Base-by-base conservation (phyloP, 2,888 invertebrate species). In the Sceliomorpha sp. region DNA sequence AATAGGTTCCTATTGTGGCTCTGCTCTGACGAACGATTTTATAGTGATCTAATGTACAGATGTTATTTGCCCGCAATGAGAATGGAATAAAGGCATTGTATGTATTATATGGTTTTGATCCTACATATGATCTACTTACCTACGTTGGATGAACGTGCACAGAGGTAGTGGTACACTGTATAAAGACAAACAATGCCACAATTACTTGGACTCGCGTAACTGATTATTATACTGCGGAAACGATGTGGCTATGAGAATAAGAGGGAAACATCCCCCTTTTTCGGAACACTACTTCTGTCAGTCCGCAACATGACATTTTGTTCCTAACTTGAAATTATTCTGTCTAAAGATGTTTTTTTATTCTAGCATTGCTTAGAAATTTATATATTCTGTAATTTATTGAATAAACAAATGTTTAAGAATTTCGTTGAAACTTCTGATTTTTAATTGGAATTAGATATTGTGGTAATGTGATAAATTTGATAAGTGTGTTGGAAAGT, bases 21-120 rank as follows among this genome's bases (percentile, higher is more conserved):
- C 62, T 70, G 81, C 75, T 81, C 82, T 81, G 80, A 81, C 82
- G 77, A 78, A 78, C 81, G 82, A 84, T 85, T 85, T 85, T 79
- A 84, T 83, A 84, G 82, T 83, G 83, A 85, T 86, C 85, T 85
- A 85, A 86, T 85, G 85, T 85, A 85, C 86, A 86, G 86, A 86
- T 86, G 86, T 86, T 86, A 86, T 85, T 86, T 85, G 79, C 81
- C 80, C 79, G 83, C 84, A 85, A 85, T 82, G 79, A 83, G 79
- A 83, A 80, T 79, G 75, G 82, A 79, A 84, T 83, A 84, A 84
- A 82, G 79, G 78, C 83, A 78, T 78, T 80, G 79, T 82, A 73
- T 74, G 79, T 70, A 78, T 81, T 74, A 70, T 84, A 77, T 73
- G 79, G 75, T 82, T 79, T 79, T 72, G 73, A 80, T 78, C 82